phyloP scores from a whole-genome alignment of 2,113 vertebrate species.

The Hemiscyllium ocellatum region DNA sequence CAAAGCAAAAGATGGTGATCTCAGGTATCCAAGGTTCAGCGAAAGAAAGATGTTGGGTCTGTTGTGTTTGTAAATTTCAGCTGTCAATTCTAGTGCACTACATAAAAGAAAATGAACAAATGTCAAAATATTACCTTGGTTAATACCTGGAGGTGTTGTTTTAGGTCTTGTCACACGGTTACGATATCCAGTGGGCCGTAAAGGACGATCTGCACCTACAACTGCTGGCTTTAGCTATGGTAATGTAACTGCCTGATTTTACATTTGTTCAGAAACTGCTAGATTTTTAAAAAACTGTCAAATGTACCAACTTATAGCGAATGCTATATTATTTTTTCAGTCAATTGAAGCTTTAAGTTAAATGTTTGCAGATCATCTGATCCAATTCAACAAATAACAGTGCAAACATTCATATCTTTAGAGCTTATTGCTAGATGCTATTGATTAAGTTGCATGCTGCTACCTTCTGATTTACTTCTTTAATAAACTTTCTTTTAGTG shows the following conservation, averaged over 20 bases:
- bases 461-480: neutral
- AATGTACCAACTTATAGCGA: neutral
- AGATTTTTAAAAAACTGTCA: neutral
- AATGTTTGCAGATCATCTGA: neutral
- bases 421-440: neutral
- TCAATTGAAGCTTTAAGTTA: neutral
- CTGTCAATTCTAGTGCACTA: too few relatives aligned
- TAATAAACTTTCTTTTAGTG: neutral
- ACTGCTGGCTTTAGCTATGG: slow-evolving; percentile 91
- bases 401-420: neutral
- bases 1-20: neutral
- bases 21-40: neutral
- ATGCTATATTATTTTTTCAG: too few relatives aligned
- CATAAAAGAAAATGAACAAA: neutral
- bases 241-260: slow-evolving; percentile 46
- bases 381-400: neutral
- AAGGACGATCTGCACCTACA: slow-evolving; percentile 67
- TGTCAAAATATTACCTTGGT: neutral
- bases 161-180: slow-evolving; percentile 81
- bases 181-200: slow-evolving; percentile 74
- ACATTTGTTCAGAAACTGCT: neutral
- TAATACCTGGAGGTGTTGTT: neutral
- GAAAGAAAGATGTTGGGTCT: neutral
- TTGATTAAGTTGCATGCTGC: neutral
- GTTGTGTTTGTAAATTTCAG: neutral